These are phyloP conservation scores for Priocnemis perturbator DNA, from an alignment of 2,888 invertebrate genomes.

Conservation along the genomic window DNA sequence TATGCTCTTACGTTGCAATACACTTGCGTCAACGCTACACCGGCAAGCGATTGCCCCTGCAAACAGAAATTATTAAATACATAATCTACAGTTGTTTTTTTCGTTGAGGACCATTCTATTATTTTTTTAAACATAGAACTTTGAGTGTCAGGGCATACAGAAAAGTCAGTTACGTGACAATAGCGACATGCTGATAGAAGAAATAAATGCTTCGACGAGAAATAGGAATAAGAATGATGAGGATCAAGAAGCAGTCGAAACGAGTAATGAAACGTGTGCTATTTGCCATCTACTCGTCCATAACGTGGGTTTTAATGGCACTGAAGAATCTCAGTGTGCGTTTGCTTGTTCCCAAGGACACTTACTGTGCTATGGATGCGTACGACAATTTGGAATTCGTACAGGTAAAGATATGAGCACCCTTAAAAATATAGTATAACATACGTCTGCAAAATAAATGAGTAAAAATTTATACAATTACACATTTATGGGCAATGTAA, in stretches of 20 bases:
- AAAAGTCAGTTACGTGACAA: constrained; percentile 13
- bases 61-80: too few relatives aligned
- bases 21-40: background rate
- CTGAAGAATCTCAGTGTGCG: constrained; percentile 45
- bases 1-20: background rate
- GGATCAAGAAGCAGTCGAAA: constrained; percentile 25
- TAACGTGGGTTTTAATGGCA: constrained; percentile 36
- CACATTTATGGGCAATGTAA: constrained; percentile 11
- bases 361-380: constrained; percentile 64
- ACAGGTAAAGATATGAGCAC: constrained; percentile 54
- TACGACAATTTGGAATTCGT: constrained; percentile 57
- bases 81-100: too few relatives aligned
- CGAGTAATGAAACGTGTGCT: constrained; percentile 49
- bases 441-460: too few relatives aligned
- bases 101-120: too few relatives aligned
- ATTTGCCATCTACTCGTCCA: constrained; percentile 61
- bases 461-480: constrained; percentile 8
- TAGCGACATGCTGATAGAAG: constrained; percentile 12
- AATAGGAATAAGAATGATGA: constrained; percentile 52
- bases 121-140: background rate
- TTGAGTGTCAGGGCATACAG: constrained; percentile 6
- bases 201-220: constrained; percentile 24
- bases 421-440: too few relatives aligned
- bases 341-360: constrained; percentile 60
- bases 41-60: background rate